Base-by-base conservation (phyloP, 2,888 invertebrate genomes). In the Temnothorax ravouxi region DNA sequence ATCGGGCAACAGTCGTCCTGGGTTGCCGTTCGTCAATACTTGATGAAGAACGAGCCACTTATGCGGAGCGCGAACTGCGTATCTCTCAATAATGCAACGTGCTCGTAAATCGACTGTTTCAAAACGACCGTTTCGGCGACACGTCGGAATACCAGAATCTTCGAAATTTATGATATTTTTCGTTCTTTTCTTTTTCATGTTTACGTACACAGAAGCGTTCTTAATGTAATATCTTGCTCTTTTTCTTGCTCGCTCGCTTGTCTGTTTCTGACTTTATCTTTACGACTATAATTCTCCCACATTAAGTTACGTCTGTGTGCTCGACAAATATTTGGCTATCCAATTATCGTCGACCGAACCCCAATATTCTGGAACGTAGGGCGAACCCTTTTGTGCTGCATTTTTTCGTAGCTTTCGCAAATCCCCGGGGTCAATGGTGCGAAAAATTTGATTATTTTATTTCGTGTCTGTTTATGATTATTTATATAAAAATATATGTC, bases 11-110 rank as follows among this genome's bases (percentile, higher is more conserved):
- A 87, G 18, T 29, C 18, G 41, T 56, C 13, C 67, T 47, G 88
- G 82, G 77, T 79, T 75, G 85, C 76, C 84, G 64, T 25, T 15
- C 25, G 59, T 90, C 38, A 90, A 90, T 89, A 88, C 84, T 90
- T 90, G 64, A 90, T 13, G 50, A 77, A 76, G 64, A 77, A 15
- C 62, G 9, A n/a, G 47, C 41, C 67, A 61, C 9, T 80, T 72
- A 9, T 21, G 50, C 74, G 41, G 79, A 72, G 15, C n/a, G 64
- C 41, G n/a, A 56, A 66, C 82, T 21, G 54, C 61, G 72, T 79
- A 84, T 71, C 69, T 56, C 29, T 88, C 13, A 87, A 88, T 88
- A 85, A 89, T 89, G 69, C 54, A 88, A 64, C 29, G 11, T 61
- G 56, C n/a, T 69, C 25, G 47, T 72, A 81, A 71, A 54, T 82